phyloP scores from a whole-genome alignment of 2,888 invertebrate species.

The Parascotia fuliginaria region DNA sequence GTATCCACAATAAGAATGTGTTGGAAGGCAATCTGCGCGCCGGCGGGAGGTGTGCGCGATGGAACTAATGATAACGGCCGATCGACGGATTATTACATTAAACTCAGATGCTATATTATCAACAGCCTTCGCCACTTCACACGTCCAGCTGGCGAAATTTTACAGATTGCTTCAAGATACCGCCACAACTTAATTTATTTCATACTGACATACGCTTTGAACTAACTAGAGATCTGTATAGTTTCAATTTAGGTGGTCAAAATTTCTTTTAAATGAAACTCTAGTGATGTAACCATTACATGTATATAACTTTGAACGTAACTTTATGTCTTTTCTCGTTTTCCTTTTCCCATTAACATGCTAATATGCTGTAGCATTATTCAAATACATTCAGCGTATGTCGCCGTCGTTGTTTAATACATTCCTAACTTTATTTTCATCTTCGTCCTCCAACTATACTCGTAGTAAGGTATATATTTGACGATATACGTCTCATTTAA shows the following conservation, averaged over 20 bases:
- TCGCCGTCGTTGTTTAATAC: constrained; percentile 12
- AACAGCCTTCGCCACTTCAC: constrained; percentile 62
- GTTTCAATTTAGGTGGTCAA: neutral
- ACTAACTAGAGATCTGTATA: neutral
- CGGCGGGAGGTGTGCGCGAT: constrained; percentile 82
- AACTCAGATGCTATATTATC: constrained; percentile 69
- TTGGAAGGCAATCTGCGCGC: constrained; percentile 72
- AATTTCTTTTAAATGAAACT: neutral
- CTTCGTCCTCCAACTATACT: constrained; percentile 6
- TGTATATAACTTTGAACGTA: neutral
- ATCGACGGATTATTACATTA: constrained; percentile 85
- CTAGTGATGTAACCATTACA: neutral
- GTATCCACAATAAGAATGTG: constrained; percentile 74
- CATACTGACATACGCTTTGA: neutral
- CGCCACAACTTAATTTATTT: constrained; percentile 24
- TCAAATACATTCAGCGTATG: constrained; percentile 10
- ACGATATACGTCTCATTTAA: constrained; percentile 34
- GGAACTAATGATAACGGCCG: constrained; percentile 78
- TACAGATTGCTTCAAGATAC: constrained; percentile 44
- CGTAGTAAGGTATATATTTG: constrained; percentile 8
- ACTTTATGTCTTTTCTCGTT: neutral
- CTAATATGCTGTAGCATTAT: constrained; percentile 8
- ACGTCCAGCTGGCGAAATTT: constrained; percentile 63
- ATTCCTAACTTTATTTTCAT: constrained; percentile 18
- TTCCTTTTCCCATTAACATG: constrained; percentile 7